These are phyloP conservation scores for Trematomus bernacchii DNA, from an alignment of 2,797 vertebrate genomes.

Conservation along the genomic window DNA sequence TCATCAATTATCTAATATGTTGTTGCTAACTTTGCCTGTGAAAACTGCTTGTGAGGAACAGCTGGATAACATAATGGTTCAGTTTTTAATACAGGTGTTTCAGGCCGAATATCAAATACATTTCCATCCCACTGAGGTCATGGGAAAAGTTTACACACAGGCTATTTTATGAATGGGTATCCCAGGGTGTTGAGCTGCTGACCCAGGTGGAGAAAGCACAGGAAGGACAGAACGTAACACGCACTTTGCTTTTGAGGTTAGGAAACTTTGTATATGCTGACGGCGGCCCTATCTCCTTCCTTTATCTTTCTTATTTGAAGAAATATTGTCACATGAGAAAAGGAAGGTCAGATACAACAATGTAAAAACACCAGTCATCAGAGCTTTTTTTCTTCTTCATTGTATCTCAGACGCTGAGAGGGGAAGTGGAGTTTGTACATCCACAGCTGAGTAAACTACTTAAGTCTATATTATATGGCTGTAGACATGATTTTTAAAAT, in stretches of 20 bases:
- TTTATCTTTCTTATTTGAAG: slow-evolving; percentile 74
- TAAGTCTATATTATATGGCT: slow-evolving; percentile 78
- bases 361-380: slow-evolving; percentile 73
- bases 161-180: slow-evolving; percentile 31
- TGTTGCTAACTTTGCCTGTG: neutral
- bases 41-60: neutral
- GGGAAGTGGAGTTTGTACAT: slow-evolving; percentile 76
- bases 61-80: neutral
- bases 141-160: slow-evolving; percentile 35
- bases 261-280: slow-evolving; percentile 71
- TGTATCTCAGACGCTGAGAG: slow-evolving; percentile 68
- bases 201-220: slow-evolving; percentile 46
- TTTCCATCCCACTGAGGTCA: slow-evolving; percentile 31
- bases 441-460: slow-evolving; percentile 86
- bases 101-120: neutral
- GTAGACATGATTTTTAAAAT: slow-evolving; percentile 74
- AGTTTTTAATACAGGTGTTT: slow-evolving; percentile 5
- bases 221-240: slow-evolving; percentile 45
- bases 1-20: neutral
- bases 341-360: slow-evolving; percentile 77
- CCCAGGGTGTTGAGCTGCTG: slow-evolving; percentile 40
- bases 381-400: slow-evolving; percentile 48
- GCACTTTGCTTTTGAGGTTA: slow-evolving; percentile 57
- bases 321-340: slow-evolving; percentile 79
- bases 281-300: slow-evolving; percentile 69